Base-by-base conservation (phyloP, 2,888 invertebrate genomes). In the Octodonta nipae region DNA sequence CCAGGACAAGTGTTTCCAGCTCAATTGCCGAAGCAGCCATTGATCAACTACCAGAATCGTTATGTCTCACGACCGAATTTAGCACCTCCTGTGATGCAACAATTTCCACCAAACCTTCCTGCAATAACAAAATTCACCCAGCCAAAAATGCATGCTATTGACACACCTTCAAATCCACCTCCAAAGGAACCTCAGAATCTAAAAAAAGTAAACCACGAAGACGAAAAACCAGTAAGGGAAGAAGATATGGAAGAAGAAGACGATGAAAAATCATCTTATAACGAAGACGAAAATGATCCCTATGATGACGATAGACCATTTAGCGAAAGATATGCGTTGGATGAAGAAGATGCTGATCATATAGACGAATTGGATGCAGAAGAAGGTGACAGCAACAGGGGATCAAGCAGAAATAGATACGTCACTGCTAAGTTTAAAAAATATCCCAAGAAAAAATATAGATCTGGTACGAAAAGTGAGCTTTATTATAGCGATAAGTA, bases 301-400 rank as follows among this genome's bases (percentile, higher is more conserved):
- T 34, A 33, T 22, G 38, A 36, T 15, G n/a, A 24, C n/a, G 35
- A 33, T n/a, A n/a, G n/a, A n/a, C n/a, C n/a, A n/a, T n/a, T n/a
- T 3, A 33, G 20, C 12, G 36, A 35, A 10, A 42, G 38, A 31
- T 44, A 47, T 14, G 36, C 33, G 2, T 42, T 42, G 13, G 42
- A 47, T 12, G 38, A 45, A 22, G 42, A 45, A 10, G 42, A 39
- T 22, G 47, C 46, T 20, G 37, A 32, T 7, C 25, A 37, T 13
- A 17, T 41, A 40, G 12, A 28, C 10, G 33, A 43, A 28, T 42
- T 41, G 5, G 39, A 40, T 5, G 45, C 45, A 5, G 45, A 47
- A 6, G 44, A 47, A 7, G 46, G 49, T 13, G 49, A 48, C 22
- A 47, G 50, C 22, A 49, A 35, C 35, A 33, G 43, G 13, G 44